Base-by-base conservation (phyloP, 2,797 vertebrate species). In the Pagetopsis macropterus region DNA sequence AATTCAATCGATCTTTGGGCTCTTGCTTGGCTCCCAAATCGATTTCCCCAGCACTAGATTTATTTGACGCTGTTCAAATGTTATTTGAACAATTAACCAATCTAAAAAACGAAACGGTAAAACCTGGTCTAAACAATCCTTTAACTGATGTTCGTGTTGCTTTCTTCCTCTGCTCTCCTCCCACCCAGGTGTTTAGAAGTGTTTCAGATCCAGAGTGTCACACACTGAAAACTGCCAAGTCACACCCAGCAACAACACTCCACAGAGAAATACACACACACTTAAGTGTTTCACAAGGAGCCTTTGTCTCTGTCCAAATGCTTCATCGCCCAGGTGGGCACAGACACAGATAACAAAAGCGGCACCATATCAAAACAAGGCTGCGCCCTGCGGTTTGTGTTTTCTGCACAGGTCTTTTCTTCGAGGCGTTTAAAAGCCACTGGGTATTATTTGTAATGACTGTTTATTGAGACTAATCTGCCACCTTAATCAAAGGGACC, bases 391-490 rank as follows among this genome's bases (percentile, higher is more conserved):
- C 12, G 3, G 45, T 44, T 78, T 75, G 57, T 49, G 57, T 72
- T 84, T 66, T 55, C 66, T 51, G 49, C 69, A 43, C 45, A 19
- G 63, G 46, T 51, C 73, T 78, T 76, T 76, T 71, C 78, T 87
- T 75, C 6, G 14, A 84, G 75, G 68, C 49, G 8, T 79, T 83
- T 74, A 63, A 85, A 90, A 90, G 84, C 85, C 86, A 81, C 62
- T 79, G 84, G 88, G 76, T 88, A 84, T 90, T 88, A 84, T 84
- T 89, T 90, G 82, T 88, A 90, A 91, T 90, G 91, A 86, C 77
- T 87, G 80, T 91, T 90, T 89, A 91, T 88, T 87, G 79, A 88
- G 84, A 83, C 76, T 87, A 90, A 92, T 89, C 84, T 85, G 59
- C 79, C 70, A 85, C 82, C 84, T 84, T 90, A 90, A 90, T 92